Evolutionary conservation across 2,113 vertebrate genomes (phyloP), one percentile per base, ranked within the genome.

Genomic region (Piprites chloris): DNA sequence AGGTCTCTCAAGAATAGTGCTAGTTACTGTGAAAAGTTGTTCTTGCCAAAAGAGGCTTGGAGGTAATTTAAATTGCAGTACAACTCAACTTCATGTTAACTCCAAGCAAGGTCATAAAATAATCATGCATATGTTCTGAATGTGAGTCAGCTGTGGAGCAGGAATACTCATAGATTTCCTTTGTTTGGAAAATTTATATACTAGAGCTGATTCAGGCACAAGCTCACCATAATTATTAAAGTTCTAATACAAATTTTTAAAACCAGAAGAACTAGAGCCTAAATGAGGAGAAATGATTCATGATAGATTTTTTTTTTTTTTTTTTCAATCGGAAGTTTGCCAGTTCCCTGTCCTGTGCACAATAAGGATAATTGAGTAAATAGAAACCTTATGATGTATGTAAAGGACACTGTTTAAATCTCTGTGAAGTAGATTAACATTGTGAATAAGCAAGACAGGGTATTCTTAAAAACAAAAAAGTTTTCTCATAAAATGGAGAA

Each of bases 61-160:
- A 86, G 20, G 78, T 61, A 83, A 55, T 74, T 94, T 93, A 80
- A 96, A 78, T 68, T 87, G 41, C 39, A 50, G 18, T 67, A 26
- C 74, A 71, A 35, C 46, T 80, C 7, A 41, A 69, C 47, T 92
- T 88, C 55, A 30, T 73, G 55, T 86, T 83, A 50, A 67, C 47
- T 91, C 24, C 39, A 63, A 73, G 39, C 42, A 91, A 93, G 72
- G 78, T 81, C 67, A 28, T 91, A 80, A 94, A 96, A 85, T 46
- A 84, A 72, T 89, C 0, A 23, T 42, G 33, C 49, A 24, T 32
- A 76, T 85, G 41, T 76, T 93, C 62, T 89, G 77, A 66, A 63
- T 52, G 22, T 32, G 37, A 89, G 47, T 73, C 47, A 83, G 30
- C 65, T 88, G 9, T 41, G 30, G 27, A 80, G 56, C 23, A 85